These are phyloP conservation scores for Eupleurogrammus muticus DNA, from an alignment of 2,797 vertebrate species.

Conservation along the genomic window DNA sequence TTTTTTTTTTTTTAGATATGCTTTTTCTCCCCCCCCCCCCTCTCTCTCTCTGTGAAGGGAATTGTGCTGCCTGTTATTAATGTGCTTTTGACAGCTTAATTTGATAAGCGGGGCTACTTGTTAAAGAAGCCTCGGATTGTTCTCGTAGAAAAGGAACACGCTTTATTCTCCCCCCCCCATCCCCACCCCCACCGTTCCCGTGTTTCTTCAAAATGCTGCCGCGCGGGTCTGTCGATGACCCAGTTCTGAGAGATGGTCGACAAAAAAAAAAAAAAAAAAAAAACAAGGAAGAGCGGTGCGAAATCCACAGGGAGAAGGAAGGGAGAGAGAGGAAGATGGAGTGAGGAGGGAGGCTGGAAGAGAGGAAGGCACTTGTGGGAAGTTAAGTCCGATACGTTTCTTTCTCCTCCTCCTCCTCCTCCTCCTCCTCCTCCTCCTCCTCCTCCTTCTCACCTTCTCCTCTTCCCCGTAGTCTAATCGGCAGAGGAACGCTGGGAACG, in stretches of 20 bases:
- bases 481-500: conserved; percentile 80
- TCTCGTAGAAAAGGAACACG: conserved; percentile 73
- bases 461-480: conserved; percentile 76
- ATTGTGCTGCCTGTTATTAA: conserved; percentile 80
- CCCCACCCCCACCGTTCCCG: no score
- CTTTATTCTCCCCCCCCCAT: conserved; percentile 49
- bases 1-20: conserved; percentile 39
- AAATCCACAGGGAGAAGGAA: conserved; percentile 77
- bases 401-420: conserved; percentile 53
- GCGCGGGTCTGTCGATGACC: conserved; percentile 84
- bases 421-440: conserved; percentile 47
- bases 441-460: conserved; percentile 65
- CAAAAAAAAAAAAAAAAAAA: no score
- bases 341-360: conserved; percentile 62
- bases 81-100: conserved; percentile 84
- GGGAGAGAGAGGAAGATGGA: conserved; percentile 58
- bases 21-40: no score
- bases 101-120: conserved; percentile 83
- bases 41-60: conserved; percentile 60
- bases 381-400: conserved; percentile 71
- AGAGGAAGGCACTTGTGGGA: conserved; percentile 73
- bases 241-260: conserved; percentile 86
- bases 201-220: conserved; percentile 83
- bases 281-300: conserved; percentile 81
- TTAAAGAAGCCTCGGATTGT: conserved; percentile 80